Base-by-base conservation (phyloP, 1,140 invertebrate genomes). In the Drosophila kanapiae region DNA sequence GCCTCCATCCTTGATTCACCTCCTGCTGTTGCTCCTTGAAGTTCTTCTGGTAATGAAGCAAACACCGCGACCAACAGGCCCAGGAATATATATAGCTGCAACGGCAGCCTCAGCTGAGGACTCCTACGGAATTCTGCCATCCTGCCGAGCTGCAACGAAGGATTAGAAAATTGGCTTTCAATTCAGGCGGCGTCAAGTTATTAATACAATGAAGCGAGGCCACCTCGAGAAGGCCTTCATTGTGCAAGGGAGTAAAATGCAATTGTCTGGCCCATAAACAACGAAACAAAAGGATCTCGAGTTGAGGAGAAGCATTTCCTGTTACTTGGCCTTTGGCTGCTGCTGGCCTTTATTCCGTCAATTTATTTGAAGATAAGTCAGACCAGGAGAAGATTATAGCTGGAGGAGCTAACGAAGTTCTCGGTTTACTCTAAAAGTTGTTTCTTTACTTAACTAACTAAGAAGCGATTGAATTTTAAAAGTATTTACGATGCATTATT, bases 21-120 rank as follows among this genome's bases (percentile, higher is more conserved):
- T 33, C 23, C 64, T 43, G 37, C 71, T 56, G 40, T 37, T n/a
- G 13, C 60, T 60, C 13, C n/a, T 27, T 56, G 35, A 38, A 13
- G 57, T 14, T 27, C 45, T 16, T 9, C 76, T 48, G 72, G 81
- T 83, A 88, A 87, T 88, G 83, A 88, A 75, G 48, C 80, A 74
- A 67, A 60, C 77, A 76, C 51, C 35, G 37, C 51, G 29, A 42
- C 54, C n/a, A 69, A 14, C 49, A 62, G 40, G 31, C 54, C 38
- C 31, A 69, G 37, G 6, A 63, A 13, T 65, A 62, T 7, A 65
- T 62, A 65, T 18, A 76, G 57, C 45, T 60, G 43, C 7, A 74
- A 56, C 35, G 56, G 57, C 47, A 31, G 27, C 49, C 42, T 23
- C 31, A 29, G 59, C 31, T 45, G 49, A 31, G 45, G 27, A 31